Base-by-base conservation (phyloP, 2,113 vertebrate genomes). In the Gymnobelideus leadbeateri region DNA sequence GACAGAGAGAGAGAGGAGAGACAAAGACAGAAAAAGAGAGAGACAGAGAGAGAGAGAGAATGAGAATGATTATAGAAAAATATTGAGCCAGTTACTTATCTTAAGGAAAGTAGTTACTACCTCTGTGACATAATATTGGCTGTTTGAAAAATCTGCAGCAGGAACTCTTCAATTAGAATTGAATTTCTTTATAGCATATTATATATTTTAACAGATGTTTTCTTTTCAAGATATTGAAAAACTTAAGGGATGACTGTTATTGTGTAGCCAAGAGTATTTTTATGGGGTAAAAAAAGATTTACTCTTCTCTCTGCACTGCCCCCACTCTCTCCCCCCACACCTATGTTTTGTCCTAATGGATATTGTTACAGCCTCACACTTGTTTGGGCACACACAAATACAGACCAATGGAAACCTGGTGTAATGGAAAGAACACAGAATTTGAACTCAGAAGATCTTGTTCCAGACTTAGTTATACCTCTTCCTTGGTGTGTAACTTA, bases 221-320 rank as follows among this genome's bases (percentile, higher is more conserved):
- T 92, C 53, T 89, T 57, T 89, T 54, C 50, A 90, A 84, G 89
- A 93, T 23, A 93, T 93, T 94, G 21, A 61, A 46, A 97, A 97
- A 93, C 46, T n/a, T 68, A 89, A 57, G 96, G 68, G 92, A 93
- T 57, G 77, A 89, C 95, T 98, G 43, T 96, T 93, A 95, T 53
- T 89, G 24, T 52, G 24, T 8, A 68, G 47, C 0, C 92, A 43
- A 24, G 91, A 1, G 23, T 0, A 0, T 49, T 96, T 98, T 96
- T 95, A 68, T 93, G 53, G 92, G 19, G 28, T 47, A 3, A 94
- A 94, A 97, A 68, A 21, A 16, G 61, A n/a, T n/a, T 77, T 1
- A 50, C 94, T 90, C 90, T 0, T 95, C 52, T 89, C 28, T 77
- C 8, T 37, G 54, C 50, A 25, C 23, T 3, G 0, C 77, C 92